Base-by-base conservation (phyloP, 1,140 invertebrate genomes). In the Hyles vespertilio region DNA sequence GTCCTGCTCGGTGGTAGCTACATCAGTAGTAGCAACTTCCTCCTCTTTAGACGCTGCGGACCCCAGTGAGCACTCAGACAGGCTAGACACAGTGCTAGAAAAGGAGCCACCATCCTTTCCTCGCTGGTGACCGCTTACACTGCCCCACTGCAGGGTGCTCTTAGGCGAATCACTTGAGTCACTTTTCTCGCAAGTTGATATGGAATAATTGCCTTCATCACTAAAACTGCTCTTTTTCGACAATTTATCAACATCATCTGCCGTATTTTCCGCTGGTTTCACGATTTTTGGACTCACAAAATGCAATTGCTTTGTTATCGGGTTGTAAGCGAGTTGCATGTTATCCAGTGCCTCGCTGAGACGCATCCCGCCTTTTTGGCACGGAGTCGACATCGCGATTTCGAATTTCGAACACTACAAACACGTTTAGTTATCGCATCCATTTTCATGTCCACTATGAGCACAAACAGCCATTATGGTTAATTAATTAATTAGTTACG, bases 301-400 rank as follows among this genome's bases (percentile, higher is more conserved):
- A 70, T 89, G 89, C 59, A 90, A 67, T 56, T 90, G 89, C 65
- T 89, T 89, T 11, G 89, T 90, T 51, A 90, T 89, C 3, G 89
- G 89, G 70, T 90, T 90, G 67, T 90, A 90, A 3, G 89, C 89
- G 5, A 90, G 79, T 56, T 89, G 88, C 67, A 90, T 90, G 57
- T 85, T 89, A 65, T 90, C 88, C 60, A 90, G 70, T 11, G 88
- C 89, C 69, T 89, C 83, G 66, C 82, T 89, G 46, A 90, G 77
- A 60, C 83, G 83, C 82, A 90, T 89, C 69, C 88, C 89, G 74
- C 87, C 84, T 72, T 85, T 88, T 69, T 81, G 75, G 72, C 86
- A 89, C 64, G 84, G 79, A 48, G 80, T 71, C 62, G 80, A 81
- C 83, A 88, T 88, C 56, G 62, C 70, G 61, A 71, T 58, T 69